Base-by-base conservation (phyloP, 2,113 vertebrate species). In the Scomber scombrus region DNA sequence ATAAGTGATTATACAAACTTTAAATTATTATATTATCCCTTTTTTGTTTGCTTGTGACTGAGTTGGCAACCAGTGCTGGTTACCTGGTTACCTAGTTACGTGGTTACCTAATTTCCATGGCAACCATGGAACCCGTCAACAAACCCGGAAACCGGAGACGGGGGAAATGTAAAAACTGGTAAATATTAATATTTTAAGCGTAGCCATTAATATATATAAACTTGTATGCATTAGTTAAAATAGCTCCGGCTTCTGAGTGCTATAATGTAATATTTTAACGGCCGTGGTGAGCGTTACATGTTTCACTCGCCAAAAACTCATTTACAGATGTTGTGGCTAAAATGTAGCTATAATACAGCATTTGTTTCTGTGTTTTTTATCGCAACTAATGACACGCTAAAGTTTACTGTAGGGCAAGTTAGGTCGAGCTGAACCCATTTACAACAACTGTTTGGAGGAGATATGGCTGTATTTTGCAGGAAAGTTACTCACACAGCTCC, bases 61-160 rank as follows among this genome's bases (percentile, higher is more conserved):
- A 56, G 7, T 29, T 18, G 23, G 12, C 45, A 88, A 74, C 46
- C 50, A 19, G 8, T 5, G 46, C 13, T 21, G 0, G 7, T 46
- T 47, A 68, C 72, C 74, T 10, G 40, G 62, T 75, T 61, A 26
- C 56, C 18, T 1, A 12, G 34, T 75, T 61, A 26, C 56, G 15
- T 1, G 11, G 34, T 75, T 61, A 26, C 56, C 18, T 1, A 12
- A 29, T 88, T 85, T 51, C 82, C 72, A 57, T 56, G 47, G 74
- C 49, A 80, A 90, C 79, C 21, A 88, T 85, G 87, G 81, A 85
- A 34, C 5, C n/a, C 0, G 55, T 61, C 71, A 91, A 88, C 84
- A 92, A 69, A 85, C 1, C 52, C 23, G 56, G 29, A 10, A 82
- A 72, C 56, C 14, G 29, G 62, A 69, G 60, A 82, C 58, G 51